These are phyloP conservation scores for Cotesia chilonis DNA, from an alignment of 1,140 invertebrate species.

Conservation along the genomic window DNA sequence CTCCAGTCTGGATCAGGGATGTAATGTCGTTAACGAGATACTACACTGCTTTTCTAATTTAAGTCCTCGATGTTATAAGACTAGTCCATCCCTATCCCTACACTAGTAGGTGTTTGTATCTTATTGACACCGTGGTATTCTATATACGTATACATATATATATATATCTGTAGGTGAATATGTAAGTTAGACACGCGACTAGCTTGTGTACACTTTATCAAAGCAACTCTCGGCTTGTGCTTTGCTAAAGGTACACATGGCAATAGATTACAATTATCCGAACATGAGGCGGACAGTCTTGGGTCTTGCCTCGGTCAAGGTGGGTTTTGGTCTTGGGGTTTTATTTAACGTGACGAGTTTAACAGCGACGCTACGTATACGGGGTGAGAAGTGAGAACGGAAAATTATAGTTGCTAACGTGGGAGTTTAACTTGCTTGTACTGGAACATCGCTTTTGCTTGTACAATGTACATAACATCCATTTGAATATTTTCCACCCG, in stretches of 20 bases:
- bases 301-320: not conserved
- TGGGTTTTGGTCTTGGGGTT: too few species aligned
- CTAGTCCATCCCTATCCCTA: too few species aligned
- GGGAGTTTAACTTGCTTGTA: conserved; percentile 28
- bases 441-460: too few species aligned
- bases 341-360: too few species aligned
- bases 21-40: conserved; percentile 37
- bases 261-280: conserved; percentile 59
- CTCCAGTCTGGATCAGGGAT: conserved; percentile 10
- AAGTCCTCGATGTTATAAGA: not conserved
- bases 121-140: not conserved
- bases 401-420: conserved; percentile 24
- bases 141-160: conserved; percentile 4
- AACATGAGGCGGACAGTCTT: conserved; percentile 45
- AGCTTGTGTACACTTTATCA: conserved; percentile 52
- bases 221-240: conserved; percentile 41
- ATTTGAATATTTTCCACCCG: not conserved
- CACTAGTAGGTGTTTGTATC: not conserved
- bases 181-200: conserved; percentile 32
- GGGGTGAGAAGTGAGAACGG: not conserved
- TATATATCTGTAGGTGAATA: conserved; percentile 7
- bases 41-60: conserved; percentile 41
- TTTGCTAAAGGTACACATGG: conserved; percentile 35
- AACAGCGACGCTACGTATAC: too few species aligned
- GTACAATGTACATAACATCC: not conserved